Evolutionary conservation across 2,888 invertebrate species (phyloP), one percentile per base, ranked within the genome.

Genomic region (Seira sanloemensis): DNA sequence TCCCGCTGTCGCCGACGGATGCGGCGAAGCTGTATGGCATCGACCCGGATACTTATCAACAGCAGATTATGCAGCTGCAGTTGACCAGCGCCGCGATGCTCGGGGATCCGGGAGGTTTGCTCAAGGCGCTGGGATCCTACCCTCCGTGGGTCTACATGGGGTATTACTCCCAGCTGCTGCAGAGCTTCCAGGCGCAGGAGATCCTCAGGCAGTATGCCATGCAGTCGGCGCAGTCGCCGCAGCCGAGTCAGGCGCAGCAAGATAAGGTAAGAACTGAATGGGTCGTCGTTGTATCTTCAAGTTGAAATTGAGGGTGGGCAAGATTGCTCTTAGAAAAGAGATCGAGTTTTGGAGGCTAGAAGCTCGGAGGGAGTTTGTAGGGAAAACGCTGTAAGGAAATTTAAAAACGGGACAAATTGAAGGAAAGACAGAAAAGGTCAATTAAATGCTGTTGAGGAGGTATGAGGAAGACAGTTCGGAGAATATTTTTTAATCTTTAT

Each of bases 181-280:
- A 90, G 66, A 89, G 89, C 50, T 90, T 90, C 81, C 90, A 90
- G 86, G 90, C 90, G 84, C 90, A 90, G 87, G 90, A 90, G 88
- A 88, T 90, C 27, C 86, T 90, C 46, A 87, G 90, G 27, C 90
- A 90, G 80, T 89, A 89, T 80, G 90, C 90, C 73, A 87, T 90
- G 37, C 90, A 90, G 85, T 90, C 89, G 84, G 86, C 89, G 62
- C 82, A 68, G 46, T 74, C 75, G n/a, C 54, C 85, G 21, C 86
- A 87, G 62, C 84, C 89, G 16, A 79, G 88, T 19, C 80, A 86
- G 67, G 85, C 87, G 78, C 89, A 85, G 79, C 88, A 87, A 54
- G 89, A 89, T 74, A 89, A 88, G 89, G 89, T 89, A 86, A 82
- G 78, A 12, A 50, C 12, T 50, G n/a, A n/a, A n/a, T n/a, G n/a